phyloP scores from a whole-genome alignment of 2,797 vertebrate species.

The Anomalospiza imberbis region DNA sequence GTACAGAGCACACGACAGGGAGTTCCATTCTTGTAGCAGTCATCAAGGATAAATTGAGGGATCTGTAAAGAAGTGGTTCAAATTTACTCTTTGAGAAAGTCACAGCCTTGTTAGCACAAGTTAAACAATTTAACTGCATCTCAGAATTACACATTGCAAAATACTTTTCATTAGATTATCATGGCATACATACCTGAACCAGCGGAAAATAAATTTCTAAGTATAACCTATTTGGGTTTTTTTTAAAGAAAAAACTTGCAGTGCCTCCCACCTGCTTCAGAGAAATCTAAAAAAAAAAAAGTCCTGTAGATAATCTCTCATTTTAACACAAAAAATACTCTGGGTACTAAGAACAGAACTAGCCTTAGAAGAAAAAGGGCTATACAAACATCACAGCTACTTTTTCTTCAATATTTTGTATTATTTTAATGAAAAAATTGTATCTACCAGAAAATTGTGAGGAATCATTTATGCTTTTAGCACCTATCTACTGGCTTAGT shows the following conservation, averaged over 20 bases:
- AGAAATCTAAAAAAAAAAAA: neutral
- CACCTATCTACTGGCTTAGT: neutral
- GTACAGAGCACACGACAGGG: constrained; percentile 93
- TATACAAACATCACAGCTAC: neutral
- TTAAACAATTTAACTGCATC: neutral
- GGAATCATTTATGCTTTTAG: neutral
- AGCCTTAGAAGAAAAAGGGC: neutral
- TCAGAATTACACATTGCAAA: neutral
- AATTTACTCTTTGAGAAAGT: neutral
- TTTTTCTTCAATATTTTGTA: neutral
- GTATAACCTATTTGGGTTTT: neutral
- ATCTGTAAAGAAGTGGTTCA: constrained; percentile 77
- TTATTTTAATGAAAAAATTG: neutral
- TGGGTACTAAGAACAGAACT: neutral
- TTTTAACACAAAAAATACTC: neutral
- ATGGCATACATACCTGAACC: neutral
- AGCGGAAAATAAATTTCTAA: neutral
- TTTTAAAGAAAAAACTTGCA: neutral
- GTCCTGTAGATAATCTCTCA: neutral
- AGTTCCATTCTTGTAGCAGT: constrained; percentile 79
- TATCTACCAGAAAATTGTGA: neutral
- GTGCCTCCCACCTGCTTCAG: neutral
- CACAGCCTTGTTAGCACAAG: neutral
- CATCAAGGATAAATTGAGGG: constrained; percentile 93
- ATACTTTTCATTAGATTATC: neutral